Evolutionary conservation across 2,113 vertebrate genomes (phyloP), one percentile per base, ranked within the genome.

Genomic region (Seriola dumerili): DNA sequence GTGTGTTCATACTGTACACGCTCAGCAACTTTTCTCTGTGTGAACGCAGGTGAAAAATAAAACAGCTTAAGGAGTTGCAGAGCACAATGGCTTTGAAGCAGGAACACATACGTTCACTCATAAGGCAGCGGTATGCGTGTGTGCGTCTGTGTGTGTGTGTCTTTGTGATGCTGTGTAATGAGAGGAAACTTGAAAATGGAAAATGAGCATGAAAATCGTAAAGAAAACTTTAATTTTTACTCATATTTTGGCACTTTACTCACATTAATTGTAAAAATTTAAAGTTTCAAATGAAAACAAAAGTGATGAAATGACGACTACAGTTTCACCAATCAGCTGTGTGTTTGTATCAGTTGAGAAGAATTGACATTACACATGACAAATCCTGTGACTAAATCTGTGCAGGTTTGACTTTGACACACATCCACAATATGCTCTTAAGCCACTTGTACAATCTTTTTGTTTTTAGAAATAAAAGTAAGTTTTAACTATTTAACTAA

Each of bases 1-100:
- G 79, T 73, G 5, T 62, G 54, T 67, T 29, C 40, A 21, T 11
- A 67, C 72, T 88, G 54, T 67, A 42, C 40, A 21, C 8, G 70
- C 72, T 88, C 88, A 86, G 91, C 88, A 89, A 80, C 64, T 88
- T 83, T 78, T 66, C 46, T 64, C 52, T 13, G 66, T 74, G 69
- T 83, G 58, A 72, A 87, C 46, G 65, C 54, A 73, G 65, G 73
- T 75, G 48, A 64, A 86, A 29, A 81, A 46, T 32, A 67, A 70
- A 83, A 82, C 4, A 62, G 74, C 76, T 66, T 5, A 67, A 83
- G 73, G 77, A 71, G 32, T 36, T 59, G 17, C 3, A n/a, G 54
- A 87, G 40, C 19, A 12, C 8, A 8, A 38, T 16, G 61, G 58
- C 78, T 55, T 67, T 73, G 64, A 69, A 67, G 83, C 73, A 61